phyloP scores from a whole-genome alignment of 2,113 vertebrate species.

The Misgurnus anguillicaudatus region DNA sequence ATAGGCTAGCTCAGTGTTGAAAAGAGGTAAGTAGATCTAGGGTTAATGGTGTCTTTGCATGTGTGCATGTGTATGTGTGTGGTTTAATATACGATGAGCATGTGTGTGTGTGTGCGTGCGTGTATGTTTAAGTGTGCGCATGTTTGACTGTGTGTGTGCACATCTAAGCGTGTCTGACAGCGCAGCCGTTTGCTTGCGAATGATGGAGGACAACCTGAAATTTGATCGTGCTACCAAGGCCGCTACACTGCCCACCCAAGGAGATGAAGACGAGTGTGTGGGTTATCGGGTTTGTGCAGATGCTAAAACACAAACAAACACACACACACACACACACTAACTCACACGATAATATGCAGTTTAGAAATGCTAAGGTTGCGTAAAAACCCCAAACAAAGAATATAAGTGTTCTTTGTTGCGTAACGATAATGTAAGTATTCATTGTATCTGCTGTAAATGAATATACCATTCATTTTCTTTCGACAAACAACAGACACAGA shows the following conservation, averaged over 20 bases:
- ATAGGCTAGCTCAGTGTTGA: conserved; percentile 50
- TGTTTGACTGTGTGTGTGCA: conserved; percentile 30
- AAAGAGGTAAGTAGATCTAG: conserved; percentile 53
- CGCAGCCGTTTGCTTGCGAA: conserved; percentile 23
- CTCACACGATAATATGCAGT: conserved; percentile 15
- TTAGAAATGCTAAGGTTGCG: neutral
- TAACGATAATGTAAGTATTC: conserved; percentile 16
- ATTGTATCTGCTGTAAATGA: neutral
- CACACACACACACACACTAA: conserved; percentile 13
- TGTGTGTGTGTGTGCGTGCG: conserved; percentile 31
- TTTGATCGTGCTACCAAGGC: conserved; percentile 39
- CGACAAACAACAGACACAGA: neutral
- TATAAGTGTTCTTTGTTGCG: conserved; percentile 10
- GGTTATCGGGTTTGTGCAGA: conserved; percentile 29
- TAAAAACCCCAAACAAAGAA: conserved; percentile 18
- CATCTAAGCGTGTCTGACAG: conserved; percentile 3
- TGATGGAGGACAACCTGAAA: conserved; percentile 50
- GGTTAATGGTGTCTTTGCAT: conserved; percentile 49
- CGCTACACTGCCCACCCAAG: conserved; percentile 37
- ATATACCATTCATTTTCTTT: neutral
- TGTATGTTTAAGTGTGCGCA: conserved; percentile 15
- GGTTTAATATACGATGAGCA: neutral
- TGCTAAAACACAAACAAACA: conserved; percentile 37
- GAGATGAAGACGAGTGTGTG: conserved; percentile 35
- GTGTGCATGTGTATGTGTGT: conserved; percentile 31